Evolutionary conservation across 1,140 invertebrate genomes (phyloP).

Genomic region (Globodera rostochiensis): DNA sequence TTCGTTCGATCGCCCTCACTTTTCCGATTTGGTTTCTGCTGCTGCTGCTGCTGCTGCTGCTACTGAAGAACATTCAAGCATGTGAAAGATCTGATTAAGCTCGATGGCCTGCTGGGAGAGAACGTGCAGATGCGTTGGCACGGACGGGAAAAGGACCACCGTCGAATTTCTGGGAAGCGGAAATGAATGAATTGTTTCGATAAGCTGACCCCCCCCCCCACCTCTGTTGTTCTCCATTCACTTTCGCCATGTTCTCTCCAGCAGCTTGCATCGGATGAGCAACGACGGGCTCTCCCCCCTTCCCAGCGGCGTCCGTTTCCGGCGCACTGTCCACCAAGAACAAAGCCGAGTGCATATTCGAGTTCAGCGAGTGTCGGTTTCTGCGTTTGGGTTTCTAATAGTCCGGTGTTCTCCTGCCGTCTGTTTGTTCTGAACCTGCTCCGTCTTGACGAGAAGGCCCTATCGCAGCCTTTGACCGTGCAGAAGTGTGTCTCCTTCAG

Average conservation of each 20-base stretch:
- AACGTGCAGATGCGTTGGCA: neutral
- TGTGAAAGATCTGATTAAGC: neutral
- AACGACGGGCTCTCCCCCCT: neutral
- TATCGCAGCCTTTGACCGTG: slow-evolving; percentile 95
- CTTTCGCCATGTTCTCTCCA: neutral
- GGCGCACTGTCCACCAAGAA: slow-evolving; percentile 8
- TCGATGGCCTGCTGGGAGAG: neutral
- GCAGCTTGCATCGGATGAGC: neutral
- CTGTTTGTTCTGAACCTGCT: slow-evolving; percentile 25
- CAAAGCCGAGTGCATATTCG: slow-evolving; percentile 41
- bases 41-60: too few relatives aligned
- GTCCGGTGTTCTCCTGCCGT: neutral
- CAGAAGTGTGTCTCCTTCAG: slow-evolving; percentile 84
- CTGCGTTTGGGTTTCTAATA: slow-evolving; percentile 16
- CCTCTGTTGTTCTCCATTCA: neutral
- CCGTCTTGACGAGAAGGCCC: slow-evolving; percentile 96
- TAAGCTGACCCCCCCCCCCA: neutral
- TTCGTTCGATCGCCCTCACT: neutral
- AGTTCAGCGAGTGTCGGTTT: slow-evolving; percentile 45
- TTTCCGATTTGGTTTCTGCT: neutral
- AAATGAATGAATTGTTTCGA: neutral
- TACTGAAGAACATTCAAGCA: neutral
- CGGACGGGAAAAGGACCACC: neutral
- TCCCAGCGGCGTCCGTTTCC: neutral
- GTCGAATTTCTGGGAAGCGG: too few relatives aligned